A percentile compares a stretch with the other conserved stretches of the same genome.
Evolutionary conservation across 2,113 vertebrate genomes (phyloP).

Genomic region (Cynopterus brachyotis): DNA sequence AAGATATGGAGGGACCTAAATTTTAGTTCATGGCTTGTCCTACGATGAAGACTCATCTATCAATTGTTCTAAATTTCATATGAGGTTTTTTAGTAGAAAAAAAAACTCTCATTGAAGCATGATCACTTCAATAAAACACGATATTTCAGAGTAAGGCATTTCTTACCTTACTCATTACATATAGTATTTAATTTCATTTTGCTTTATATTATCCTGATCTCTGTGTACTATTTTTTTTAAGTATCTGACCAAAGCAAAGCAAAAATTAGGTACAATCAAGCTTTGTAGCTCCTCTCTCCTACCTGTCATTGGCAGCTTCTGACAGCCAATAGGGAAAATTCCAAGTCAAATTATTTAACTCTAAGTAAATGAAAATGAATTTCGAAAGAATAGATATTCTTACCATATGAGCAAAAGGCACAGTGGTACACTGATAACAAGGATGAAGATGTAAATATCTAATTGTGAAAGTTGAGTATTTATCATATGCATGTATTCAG

Average conservation of each 20-base stretch:
- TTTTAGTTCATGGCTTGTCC: slow-evolving; percentile 79
- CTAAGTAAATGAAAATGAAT: slow-evolving; percentile 84
- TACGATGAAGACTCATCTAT: slow-evolving; percentile 77
- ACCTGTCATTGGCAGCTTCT: slow-evolving; percentile 81
- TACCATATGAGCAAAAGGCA: slow-evolving; percentile 77
- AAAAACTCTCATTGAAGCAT: slow-evolving; percentile 72
- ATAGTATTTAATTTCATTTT: slow-evolving; percentile 81
- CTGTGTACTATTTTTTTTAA: slow-evolving; percentile 78
- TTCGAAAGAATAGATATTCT: slow-evolving; percentile 80
- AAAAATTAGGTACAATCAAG: slow-evolving; percentile 83
- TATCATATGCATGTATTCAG: slow-evolving; percentile 72
- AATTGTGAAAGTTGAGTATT: slow-evolving; percentile 74
- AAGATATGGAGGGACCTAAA: slow-evolving; percentile 73
- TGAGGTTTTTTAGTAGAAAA: slow-evolving; percentile 69
- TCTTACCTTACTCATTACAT: slow-evolving; percentile 76
- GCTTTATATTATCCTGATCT: slow-evolving; percentile 78
- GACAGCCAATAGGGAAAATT: slow-evolving; percentile 83
- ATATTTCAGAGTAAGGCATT: slow-evolving; percentile 76
- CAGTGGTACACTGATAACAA: slow-evolving; percentile 61
- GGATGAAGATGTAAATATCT: slow-evolving; percentile 76
- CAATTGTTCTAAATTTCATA: slow-evolving; percentile 78
- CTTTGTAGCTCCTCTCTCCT: slow-evolving; percentile 77
- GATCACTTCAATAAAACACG: slow-evolving; percentile 68
- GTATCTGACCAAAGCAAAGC: slow-evolving; percentile 82
- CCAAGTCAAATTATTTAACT: slow-evolving; percentile 84